phyloP scores from a whole-genome alignment of 2,888 invertebrate genomes.

The Epistrophe grossulariae region DNA sequence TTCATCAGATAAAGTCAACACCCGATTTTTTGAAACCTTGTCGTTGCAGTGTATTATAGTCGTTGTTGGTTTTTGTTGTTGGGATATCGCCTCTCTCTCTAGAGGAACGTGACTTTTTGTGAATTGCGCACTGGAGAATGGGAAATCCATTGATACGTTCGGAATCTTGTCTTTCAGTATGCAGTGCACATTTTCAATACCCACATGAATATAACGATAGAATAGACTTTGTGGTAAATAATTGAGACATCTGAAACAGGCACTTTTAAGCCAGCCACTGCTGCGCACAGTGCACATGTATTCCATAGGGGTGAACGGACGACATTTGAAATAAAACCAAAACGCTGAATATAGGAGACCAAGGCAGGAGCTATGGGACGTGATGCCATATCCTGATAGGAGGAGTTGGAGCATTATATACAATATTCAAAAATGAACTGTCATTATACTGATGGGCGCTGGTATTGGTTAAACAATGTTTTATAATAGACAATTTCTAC shows the following conservation, averaged over 20 bases:
- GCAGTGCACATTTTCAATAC: constrained; percentile 67
- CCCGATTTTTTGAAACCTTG: constrained; percentile 45
- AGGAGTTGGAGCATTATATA: constrained; percentile 4
- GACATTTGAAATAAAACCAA: constrained; percentile 15
- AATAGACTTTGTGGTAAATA: constrained; percentile 40
- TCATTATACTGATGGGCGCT: constrained; percentile 5
- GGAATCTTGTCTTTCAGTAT: constrained; percentile 61
- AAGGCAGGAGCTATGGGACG: neutral
- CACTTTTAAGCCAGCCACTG: too few species aligned
- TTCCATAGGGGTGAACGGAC: constrained; percentile 52
- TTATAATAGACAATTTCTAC: neutral
- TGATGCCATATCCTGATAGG: constrained; percentile 27
- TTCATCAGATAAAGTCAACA: constrained; percentile 70
- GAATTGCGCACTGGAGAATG: constrained; percentile 54
- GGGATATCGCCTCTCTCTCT: neutral
- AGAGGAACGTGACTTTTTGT: constrained; percentile 67
- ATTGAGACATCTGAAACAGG: constrained; percentile 60
- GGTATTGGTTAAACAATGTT: neutral
- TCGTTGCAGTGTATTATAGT: neutral
- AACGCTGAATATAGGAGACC: neutral
- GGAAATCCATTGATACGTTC: constrained; percentile 47
- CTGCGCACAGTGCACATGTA: neutral
- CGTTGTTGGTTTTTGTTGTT: neutral
- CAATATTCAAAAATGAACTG: constrained; percentile 17
- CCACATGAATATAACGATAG: constrained; percentile 46